Evolutionary conservation across 2,888 invertebrate species (phyloP), one percentile per base, ranked within the genome.

Genomic region (Heliconius aoede): DNA sequence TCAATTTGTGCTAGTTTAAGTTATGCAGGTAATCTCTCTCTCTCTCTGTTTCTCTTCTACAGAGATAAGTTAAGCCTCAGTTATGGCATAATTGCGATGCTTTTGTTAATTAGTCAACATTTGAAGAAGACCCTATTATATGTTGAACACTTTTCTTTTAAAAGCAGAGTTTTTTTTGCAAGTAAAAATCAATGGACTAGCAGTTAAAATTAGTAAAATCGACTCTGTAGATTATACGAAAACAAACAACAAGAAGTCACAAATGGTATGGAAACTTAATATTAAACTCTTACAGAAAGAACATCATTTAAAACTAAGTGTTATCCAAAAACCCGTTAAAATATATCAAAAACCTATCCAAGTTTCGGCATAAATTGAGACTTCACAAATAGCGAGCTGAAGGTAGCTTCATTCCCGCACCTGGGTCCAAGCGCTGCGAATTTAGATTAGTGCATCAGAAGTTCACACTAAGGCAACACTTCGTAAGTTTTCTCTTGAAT

Each of bases 371-470:
- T 90, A 90, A 90, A 89, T 90, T 89, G 83, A 80, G 82, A 89
- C 85, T 88, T 86, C 83, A 82, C 82, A 84, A 88, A 87, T 85
- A 82, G 85, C 84, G 84, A 78, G 80, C 78, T 79, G 84, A 84
- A 83, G 81, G 87, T 80, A 89, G 89, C 89, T 89, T 86, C 88
- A 87, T 87, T 85, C 84, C 81, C 83, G 84, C 89, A 91, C 90
- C 90, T 91, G 91, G 84, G 88, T 85, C 86, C 85, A 84, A 84
- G 84, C 84, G 86, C 84, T 84, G 81, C 86, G 87, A 90, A 91
- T 91, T 90, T 88, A 90, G 89, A 91, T 92, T 88, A 89, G 89
- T 91, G 90, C 90, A 90, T 89, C 88, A 85, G 72, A 81, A 87
- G 87, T 86, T 82, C 80, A 84, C 82, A 81, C 84, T 83, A 86